phyloP scores from a whole-genome alignment of 2,113 vertebrate genomes.

The Fulmarus glacialis region DNA sequence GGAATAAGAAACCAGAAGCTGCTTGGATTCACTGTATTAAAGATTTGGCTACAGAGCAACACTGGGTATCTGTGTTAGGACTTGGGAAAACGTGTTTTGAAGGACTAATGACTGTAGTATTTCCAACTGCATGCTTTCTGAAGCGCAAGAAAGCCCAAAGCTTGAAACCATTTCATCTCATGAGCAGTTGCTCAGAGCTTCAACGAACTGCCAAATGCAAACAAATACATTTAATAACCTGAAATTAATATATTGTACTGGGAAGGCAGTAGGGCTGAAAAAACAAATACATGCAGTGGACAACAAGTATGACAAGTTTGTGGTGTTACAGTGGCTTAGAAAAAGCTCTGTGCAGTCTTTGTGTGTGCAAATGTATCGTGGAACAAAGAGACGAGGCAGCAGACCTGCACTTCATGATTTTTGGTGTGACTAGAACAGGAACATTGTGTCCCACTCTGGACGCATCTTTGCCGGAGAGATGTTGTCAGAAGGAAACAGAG shows the following conservation, averaged over 20 bases:
- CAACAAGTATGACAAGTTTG: conserved; percentile 59
- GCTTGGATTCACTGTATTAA: neutral
- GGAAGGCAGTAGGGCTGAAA: neutral
- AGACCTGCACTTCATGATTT: neutral
- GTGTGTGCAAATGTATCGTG: neutral
- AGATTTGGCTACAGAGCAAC: neutral
- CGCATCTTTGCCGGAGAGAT: neutral
- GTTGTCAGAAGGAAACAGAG: neutral
- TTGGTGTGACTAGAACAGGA: neutral
- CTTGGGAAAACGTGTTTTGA: conserved; percentile 18
- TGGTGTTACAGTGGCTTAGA: conserved; percentile 1
- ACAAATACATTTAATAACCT: conserved; percentile 64
- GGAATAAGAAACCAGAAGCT: neutral
- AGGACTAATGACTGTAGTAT: conserved; percentile 21
- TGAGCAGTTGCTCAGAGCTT: conserved; percentile 57
- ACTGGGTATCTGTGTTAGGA: neutral
- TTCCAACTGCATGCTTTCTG: conserved; percentile 26
- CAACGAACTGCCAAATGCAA: conserved; percentile 42
- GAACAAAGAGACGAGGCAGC: neutral
- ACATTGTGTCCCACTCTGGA: neutral
- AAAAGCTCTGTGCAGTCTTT: neutral
- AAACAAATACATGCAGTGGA: conserved; percentile 35
- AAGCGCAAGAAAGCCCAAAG: neutral
- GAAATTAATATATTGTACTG: conserved; percentile 58
- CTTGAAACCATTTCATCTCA: conserved; percentile 39